Percentiles rank a stretch among this genome's conserved stretches.
Conservation (phyloP, 2,113 vertebrate genomes). For the Podilymbus podiceps region DNA sequence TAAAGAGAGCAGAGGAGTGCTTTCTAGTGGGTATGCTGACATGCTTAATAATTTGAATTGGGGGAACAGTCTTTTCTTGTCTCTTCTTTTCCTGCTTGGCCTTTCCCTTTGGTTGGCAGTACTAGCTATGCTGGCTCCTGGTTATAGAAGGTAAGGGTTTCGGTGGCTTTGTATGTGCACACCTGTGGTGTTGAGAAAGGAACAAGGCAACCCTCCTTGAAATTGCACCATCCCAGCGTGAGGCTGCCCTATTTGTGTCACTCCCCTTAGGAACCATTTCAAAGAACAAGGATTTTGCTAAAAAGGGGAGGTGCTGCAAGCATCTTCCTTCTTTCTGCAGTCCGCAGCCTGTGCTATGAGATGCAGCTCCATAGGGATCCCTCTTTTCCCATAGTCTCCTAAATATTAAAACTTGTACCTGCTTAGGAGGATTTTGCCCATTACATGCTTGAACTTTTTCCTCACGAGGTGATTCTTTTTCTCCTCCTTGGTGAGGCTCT, state of each 20-base stretch:
- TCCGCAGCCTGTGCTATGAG: not conserved
- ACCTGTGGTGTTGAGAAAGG: not conserved
- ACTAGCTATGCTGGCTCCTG: not conserved
- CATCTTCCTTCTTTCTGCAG: not conserved
- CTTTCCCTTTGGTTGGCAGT: not conserved
- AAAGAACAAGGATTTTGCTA: not conserved
- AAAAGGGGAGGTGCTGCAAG: not conserved
- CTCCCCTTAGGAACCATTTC: not conserved
- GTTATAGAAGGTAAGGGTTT: not conserved
- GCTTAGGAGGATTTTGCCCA: not conserved
- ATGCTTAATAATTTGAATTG: not conserved
- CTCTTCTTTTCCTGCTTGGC: not conserved
- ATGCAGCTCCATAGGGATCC: not conserved
- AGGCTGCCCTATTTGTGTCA: not conserved
- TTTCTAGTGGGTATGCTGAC: not conserved
- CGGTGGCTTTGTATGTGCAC: not conserved
- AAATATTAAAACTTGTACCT: not conserved
- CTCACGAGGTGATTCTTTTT: not conserved
- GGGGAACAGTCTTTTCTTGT: not conserved
- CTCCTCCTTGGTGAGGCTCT: not conserved
- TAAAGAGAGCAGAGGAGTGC: not conserved
- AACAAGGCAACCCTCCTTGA: not conserved
- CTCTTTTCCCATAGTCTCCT: not conserved
- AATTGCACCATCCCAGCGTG: accelerated
- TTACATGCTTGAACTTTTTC: not conserved